These are phyloP conservation scores for Daboia siamensis DNA, from an alignment of 2,113 vertebrate species.

Conservation along the genomic window DNA sequence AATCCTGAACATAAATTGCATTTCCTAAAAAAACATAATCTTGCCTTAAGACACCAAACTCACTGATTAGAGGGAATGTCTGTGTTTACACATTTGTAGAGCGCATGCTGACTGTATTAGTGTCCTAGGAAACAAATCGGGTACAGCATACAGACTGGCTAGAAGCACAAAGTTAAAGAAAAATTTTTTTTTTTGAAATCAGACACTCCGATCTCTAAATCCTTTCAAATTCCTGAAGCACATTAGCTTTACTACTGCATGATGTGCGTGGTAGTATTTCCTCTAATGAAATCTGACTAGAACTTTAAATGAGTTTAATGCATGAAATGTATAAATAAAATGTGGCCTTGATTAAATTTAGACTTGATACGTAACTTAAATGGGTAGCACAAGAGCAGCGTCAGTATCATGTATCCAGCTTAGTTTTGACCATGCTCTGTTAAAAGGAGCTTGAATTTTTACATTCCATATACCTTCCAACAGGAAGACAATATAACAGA, in stretches of 20 bases:
- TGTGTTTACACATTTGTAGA: slow-evolving; percentile 80
- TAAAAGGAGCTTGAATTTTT: slow-evolving; percentile 63
- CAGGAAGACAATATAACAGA: slow-evolving; percentile 28
- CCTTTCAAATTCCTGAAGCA: slow-evolving; percentile 81
- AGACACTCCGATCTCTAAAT: slow-evolving; percentile 78
- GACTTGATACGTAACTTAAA: slow-evolving; percentile 77
- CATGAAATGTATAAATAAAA: slow-evolving; percentile 84
- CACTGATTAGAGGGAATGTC: slow-evolving; percentile 82
- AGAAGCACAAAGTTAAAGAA: slow-evolving; percentile 62
- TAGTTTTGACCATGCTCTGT: slow-evolving; percentile 63
- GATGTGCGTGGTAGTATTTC: slow-evolving; percentile 78
- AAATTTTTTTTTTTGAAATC: slow-evolving; percentile 72
- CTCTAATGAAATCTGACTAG: slow-evolving; percentile 83
- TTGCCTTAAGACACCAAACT: slow-evolving; percentile 80
- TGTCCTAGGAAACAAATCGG: slow-evolving; percentile 75
- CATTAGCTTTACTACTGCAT: slow-evolving; percentile 79
- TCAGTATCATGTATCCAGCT: slow-evolving; percentile 68
- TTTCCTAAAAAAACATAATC: slow-evolving; percentile 83
- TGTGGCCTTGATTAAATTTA: slow-evolving; percentile 81
- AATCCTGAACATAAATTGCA: slow-evolving; percentile 80
- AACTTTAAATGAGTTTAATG: slow-evolving; percentile 83
- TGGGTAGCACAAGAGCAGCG: slow-evolving; percentile 72
- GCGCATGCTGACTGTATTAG: slow-evolving; percentile 80
- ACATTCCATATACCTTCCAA: slow-evolving; percentile 51
- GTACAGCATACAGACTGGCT: slow-evolving; percentile 63